These are phyloP conservation scores for Labeo catla DNA, from an alignment of 2,113 vertebrate species.

Conservation along the genomic window DNA sequence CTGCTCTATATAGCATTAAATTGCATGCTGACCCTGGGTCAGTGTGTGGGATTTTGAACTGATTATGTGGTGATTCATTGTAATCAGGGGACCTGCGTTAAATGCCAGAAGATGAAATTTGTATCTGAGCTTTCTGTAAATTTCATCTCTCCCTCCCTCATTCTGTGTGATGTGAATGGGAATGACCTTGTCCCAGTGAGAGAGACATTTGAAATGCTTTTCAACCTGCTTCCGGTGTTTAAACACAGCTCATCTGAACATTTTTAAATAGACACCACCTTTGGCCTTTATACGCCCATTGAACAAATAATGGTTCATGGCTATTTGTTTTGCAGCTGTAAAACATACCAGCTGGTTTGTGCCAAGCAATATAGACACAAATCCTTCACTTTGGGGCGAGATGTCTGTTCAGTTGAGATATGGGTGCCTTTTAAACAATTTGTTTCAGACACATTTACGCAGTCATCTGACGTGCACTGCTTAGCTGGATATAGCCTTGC, in stretches of 20 bases:
- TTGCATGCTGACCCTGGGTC: slow-evolving; percentile 7
- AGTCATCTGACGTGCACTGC: background rate
- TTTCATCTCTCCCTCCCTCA: slow-evolving; percentile 41
- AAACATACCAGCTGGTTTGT: slow-evolving; percentile 33
- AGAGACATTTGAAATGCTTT: slow-evolving; percentile 39
- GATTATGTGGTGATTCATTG: slow-evolving; percentile 36
- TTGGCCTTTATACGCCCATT: slow-evolving; percentile 51
- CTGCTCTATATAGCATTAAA: background rate
- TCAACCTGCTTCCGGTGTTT: slow-evolving; percentile 56
- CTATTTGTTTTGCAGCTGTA: slow-evolving; percentile 53
- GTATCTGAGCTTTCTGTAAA: slow-evolving; percentile 26
- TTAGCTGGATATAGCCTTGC: background rate
- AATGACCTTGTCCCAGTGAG: slow-evolving; percentile 60
- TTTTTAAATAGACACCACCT: slow-evolving; percentile 73
- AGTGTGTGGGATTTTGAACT: slow-evolving; percentile 29
- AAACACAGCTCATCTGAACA: slow-evolving; percentile 68
- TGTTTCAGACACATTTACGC: slow-evolving; percentile 7
- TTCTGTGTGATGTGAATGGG: slow-evolving; percentile 48
- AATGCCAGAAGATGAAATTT: slow-evolving; percentile 17
- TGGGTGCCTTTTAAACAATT: background rate
- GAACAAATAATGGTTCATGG: slow-evolving; percentile 49
- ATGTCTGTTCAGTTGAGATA: background rate
- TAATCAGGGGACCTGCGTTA: slow-evolving; percentile 7
- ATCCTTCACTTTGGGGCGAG: background rate
- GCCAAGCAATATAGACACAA: slow-evolving; percentile 10